phyloP scores from a whole-genome alignment of 37 sponge, comb jelly and placozoan genomes.

The Hexactinellida sp. region DNA sequence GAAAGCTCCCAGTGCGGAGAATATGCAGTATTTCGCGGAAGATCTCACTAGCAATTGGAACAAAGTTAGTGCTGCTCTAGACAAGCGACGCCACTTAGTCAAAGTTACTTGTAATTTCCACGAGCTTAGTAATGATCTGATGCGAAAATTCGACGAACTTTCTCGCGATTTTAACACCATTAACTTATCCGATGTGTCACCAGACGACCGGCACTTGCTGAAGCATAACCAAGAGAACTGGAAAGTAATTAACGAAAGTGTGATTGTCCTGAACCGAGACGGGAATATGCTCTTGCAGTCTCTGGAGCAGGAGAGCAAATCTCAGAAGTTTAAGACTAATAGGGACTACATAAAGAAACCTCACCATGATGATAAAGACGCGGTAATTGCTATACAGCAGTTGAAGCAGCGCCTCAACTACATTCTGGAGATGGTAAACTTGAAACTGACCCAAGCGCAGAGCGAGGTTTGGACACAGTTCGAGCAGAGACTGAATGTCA shows the following conservation, averaged over 20 bases:
- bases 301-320: background rate
- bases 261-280: background rate
- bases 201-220: background rate
- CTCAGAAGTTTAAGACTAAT: background rate
- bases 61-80: background rate
- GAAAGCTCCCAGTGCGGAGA: background rate
- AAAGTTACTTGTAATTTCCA: constrained; percentile 11
- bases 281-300: background rate
- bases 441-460: background rate
- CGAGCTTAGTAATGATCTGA: constrained; percentile 1
- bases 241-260: background rate
- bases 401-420: constrained; percentile 8
- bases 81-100: background rate
- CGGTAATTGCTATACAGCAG: background rate
- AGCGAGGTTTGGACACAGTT: background rate
- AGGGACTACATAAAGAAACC: background rate
- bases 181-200: background rate
- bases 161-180: constrained; percentile 3
- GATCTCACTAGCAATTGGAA: background rate
- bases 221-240: constrained; percentile 4
- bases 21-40: constrained; percentile 7
- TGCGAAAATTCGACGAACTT: background rate
- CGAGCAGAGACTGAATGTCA: background rate
- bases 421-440: background rate
- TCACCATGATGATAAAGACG: background rate